These are phyloP conservation scores for Brachionus plicatilis DNA, from an alignment of 1,140 invertebrate species.

Conservation along the genomic window DNA sequence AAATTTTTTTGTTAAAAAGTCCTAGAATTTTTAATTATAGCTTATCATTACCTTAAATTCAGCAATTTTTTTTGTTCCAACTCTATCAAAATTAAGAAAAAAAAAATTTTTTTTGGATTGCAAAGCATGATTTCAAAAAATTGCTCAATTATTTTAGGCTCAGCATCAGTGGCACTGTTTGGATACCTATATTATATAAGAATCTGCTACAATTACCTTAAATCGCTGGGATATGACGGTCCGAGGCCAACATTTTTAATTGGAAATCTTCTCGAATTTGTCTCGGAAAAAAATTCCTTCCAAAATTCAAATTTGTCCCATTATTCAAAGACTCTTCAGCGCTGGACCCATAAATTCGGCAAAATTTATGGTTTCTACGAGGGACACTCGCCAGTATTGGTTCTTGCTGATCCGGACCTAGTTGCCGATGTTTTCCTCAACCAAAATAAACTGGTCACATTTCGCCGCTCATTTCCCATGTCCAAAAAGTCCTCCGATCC, in stretches of 20 bases:
- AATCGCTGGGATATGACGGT: constrained; percentile 29
- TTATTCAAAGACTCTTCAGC: constrained; percentile 30
- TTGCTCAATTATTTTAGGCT: not conserved
- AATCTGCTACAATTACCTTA: constrained; percentile 7
- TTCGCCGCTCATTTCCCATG: constrained; percentile 20
- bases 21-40: constrained; percentile 30
- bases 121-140: constrained; percentile 24
- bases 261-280: constrained; percentile 28
- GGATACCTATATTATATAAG: constrained; percentile 6
- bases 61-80: not conserved
- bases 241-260: constrained; percentile 16
- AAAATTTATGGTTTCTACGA: constrained; percentile 38
- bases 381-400: constrained; percentile 33
- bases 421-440: constrained; percentile 29
- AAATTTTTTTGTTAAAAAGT: not conserved
- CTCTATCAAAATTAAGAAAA: not conserved
- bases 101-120: not conserved
- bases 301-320: not conserved
- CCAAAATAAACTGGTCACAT: constrained; percentile 28
- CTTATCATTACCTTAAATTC: not conserved
- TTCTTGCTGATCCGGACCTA: constrained; percentile 29
- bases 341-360: constrained; percentile 6
- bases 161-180: not conserved
- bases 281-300: not conserved
- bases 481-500: constrained; percentile 19